Evolutionary conservation across 53 echinoderm and acorn worm species (phyloP), one percentile per base, ranked within the genome.

Genomic region (Pentamera pediparva): DNA sequence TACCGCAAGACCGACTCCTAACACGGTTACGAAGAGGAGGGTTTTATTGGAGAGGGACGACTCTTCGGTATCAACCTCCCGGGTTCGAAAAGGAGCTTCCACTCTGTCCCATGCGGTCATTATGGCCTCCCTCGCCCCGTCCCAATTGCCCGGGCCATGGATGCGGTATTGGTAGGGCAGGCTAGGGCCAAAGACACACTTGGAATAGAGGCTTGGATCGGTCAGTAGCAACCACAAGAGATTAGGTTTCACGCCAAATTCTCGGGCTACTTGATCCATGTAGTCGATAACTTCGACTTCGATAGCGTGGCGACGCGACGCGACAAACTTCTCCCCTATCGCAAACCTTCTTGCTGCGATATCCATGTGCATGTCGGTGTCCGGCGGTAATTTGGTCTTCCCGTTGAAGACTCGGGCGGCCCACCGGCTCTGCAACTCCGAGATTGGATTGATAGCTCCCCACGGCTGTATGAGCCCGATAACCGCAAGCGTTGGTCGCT

Each of bases 371-470:
- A 93, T 89, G 27, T 32, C 30, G 4, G 69, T 56, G 25, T 65
- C 28, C 15, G 77, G 36, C 0, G 93, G 93, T 0, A 89, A 81
- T 38, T 73, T 75, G 28, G 53, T 70, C 32, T 78, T 56, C 5
- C 87, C 87, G 24, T 89, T 89, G 76, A 93, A 84, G 18, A 89
- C 82, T 30, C 86, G 37, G 1, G 93, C 52, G n/a, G 84, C 87
- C 93, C 93, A 93, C 27, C 93, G 84, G 11, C 81, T 76, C 45
- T 93, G 93, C 31, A 90, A 61, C 57, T 90, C 90, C 18, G 76
- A 38, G 32, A 73, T 37, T 1, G 83, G 82, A 9, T 74, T 76
- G 34, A 78, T 49, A 3, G 86, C 43, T 3, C 86, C 86, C 20
- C 75, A 35, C 3, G 86, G 83, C 19, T 79, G 75, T 7, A 86